Base-by-base conservation (phyloP, 2,797 vertebrate genomes). In the Hoplostethus atlanticus region DNA sequence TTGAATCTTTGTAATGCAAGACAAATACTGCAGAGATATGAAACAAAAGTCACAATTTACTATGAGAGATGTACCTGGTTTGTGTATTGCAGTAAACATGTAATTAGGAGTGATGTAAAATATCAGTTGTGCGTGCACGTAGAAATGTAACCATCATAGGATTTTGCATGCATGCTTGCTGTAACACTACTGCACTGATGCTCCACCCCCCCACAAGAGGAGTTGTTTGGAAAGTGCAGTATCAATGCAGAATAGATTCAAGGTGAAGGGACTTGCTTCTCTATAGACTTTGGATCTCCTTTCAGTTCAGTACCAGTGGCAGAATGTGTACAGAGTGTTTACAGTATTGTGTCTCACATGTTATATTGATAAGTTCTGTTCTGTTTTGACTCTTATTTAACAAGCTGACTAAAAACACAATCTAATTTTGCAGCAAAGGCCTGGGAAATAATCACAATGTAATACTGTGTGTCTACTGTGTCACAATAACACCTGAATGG, bases 321-420 rank as follows among this genome's bases (percentile, higher is more conserved):
- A 48, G 15, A 16, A 48, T 48, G 46, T 42, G 64, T 56, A 79
- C 50, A 71, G 57, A 75, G 46, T 52, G 38, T 67, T 59, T 64
- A 63, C 72, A 31, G 1, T 68, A 5, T 64, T 77, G 66, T 51
- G 59, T 70, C 17, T 71, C 31, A 65, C 34, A 4, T 79, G 68
- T 78, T 52, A 68, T 65, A 68, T n/a, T 70, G 77, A 21, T 40
- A 2, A 53, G 10, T 30, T 11, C 12, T 38, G 8, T 38, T 38
- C 6, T 7, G 36, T 38, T 38, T 38, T 7, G 8, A 38, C 11
- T 13, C 44, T 46, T 16, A 13, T 46, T 13, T 16, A 15, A 46
- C 3, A 46, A 16, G 44, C 44, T 48, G 46, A 48, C 46, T n/a
- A 15, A 12, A 78, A 73, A 77, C 42, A 60, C 36, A 31, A 25